These are phyloP conservation scores for Sebastes flavidus DNA, from an alignment of 2,797 vertebrate species.

Conservation along the genomic window DNA sequence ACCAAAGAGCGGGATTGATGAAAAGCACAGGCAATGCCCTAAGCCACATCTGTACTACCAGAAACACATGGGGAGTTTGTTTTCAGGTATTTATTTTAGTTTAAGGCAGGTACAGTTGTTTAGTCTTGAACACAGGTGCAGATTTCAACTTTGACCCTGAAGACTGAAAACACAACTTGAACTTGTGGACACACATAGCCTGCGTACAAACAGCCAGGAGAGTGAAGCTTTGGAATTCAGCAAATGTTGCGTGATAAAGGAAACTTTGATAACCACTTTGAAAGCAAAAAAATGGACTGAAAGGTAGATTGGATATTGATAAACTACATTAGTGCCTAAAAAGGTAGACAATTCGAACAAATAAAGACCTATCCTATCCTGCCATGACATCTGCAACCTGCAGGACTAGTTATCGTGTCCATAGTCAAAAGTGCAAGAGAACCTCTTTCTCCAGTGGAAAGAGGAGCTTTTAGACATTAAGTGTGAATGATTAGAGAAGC, in stretches of 20 bases:
- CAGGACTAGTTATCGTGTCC: not conserved
- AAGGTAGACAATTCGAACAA: not conserved
- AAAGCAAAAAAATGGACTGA: not conserved
- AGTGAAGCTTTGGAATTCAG: constrained; percentile 21
- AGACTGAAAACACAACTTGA: constrained; percentile 50
- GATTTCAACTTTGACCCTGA: constrained; percentile 77
- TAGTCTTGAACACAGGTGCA: constrained; percentile 84
- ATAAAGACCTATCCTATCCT: not conserved
- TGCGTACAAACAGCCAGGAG: constrained; percentile 2
- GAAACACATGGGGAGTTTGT: not conserved
- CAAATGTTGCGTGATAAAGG: not conserved
- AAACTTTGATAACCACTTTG: not conserved
- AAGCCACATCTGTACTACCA: constrained; percentile 12
- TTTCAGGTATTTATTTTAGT: constrained; percentile 58
- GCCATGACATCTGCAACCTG: too few relatives aligned
- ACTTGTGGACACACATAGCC: not conserved
- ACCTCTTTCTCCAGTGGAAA: not conserved
- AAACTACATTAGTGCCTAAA: not conserved
- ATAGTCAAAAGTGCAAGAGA: not conserved
- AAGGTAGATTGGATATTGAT: not conserved
- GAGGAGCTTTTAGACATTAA: not conserved
- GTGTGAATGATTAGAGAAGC: not conserved
- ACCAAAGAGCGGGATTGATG: not conserved
- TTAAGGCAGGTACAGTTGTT: constrained; percentile 76
- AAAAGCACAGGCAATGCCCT: not conserved